These are phyloP conservation scores for Tenualosa ilisha DNA, from an alignment of 2,797 vertebrate species.

Conservation along the genomic window DNA sequence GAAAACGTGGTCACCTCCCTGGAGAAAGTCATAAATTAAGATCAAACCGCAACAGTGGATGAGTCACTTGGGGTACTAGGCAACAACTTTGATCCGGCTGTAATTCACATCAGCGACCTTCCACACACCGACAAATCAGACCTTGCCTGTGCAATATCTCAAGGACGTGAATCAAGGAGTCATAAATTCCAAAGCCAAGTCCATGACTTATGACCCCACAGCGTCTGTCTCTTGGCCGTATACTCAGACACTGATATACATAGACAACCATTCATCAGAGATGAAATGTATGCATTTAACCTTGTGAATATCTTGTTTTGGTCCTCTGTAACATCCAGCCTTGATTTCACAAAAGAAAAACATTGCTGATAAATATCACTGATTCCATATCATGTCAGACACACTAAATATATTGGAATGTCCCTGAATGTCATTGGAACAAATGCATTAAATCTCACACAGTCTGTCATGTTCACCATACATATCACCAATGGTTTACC, in stretches of 20 bases:
- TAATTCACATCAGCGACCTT: slow-evolving; percentile 31
- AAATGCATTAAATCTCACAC: neutral
- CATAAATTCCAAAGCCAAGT: neutral
- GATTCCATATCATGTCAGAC: neutral
- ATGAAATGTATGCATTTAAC: neutral
- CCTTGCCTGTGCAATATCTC: neutral
- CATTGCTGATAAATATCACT: neutral
- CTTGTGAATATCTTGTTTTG: neutral
- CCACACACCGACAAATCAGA: slow-evolving; percentile 30
- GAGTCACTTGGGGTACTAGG: neutral
- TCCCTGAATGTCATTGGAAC: too few relatives aligned
- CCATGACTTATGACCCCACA: neutral
- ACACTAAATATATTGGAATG: neutral
- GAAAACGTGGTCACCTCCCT: neutral
- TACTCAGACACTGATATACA: slow-evolving; percentile 10
- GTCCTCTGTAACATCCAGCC: neutral
- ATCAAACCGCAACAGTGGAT: slow-evolving; percentile 16
- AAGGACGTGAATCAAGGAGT: neutral
- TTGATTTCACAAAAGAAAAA: neutral
- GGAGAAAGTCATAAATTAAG: neutral
- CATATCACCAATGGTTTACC: neutral
- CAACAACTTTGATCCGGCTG: slow-evolving; percentile 29
- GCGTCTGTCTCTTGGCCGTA: neutral
- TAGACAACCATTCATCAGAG: neutral
- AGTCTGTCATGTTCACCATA: neutral